Conservation (phyloP, 2,113 vertebrate genomes). For the Thalassoma bifasciatum region DNA sequence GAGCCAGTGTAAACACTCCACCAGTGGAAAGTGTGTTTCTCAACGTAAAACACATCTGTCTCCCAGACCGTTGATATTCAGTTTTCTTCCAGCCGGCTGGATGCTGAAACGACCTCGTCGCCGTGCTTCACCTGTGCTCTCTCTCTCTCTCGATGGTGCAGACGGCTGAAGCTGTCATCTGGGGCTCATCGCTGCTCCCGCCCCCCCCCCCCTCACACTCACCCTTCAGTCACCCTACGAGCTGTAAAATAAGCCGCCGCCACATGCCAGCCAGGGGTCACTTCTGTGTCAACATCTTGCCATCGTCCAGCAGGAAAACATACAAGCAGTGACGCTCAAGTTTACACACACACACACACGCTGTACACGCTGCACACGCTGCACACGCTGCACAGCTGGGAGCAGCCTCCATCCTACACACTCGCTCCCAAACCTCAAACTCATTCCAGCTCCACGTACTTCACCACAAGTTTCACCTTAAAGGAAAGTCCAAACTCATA, state of each 20-base stretch:
- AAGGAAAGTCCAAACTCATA: slow-evolving; percentile 33
- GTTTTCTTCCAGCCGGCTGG: slow-evolving; percentile 29
- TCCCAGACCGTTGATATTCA: slow-evolving; percentile 51
- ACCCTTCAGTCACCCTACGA: slow-evolving; percentile 51
- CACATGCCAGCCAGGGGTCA: slow-evolving; percentile 65
- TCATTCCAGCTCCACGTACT: slow-evolving; percentile 27
- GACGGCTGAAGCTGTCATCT: slow-evolving; percentile 25
- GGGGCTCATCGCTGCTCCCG: slow-evolving; percentile 28
- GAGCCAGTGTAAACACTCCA: slow-evolving; percentile 71
- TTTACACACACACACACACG: too few species aligned
- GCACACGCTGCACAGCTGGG: neutral
- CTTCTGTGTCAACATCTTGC: slow-evolving; percentile 52
- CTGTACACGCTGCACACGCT: too few species aligned
- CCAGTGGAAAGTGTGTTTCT: slow-evolving; percentile 59
- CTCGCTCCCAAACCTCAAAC: slow-evolving; percentile 14
- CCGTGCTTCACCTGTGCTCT: too few species aligned
- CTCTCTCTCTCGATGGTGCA: slow-evolving; percentile 38
- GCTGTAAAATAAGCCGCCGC: slow-evolving; percentile 63
- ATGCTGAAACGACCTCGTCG: slow-evolving; percentile 51
- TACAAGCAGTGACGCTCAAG: slow-evolving; percentile 3
- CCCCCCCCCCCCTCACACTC: slow-evolving; percentile 38
- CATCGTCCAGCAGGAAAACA: slow-evolving; percentile 31
- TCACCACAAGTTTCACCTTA: slow-evolving; percentile 50
- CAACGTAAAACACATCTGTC: slow-evolving; percentile 72
- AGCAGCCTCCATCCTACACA: slow-evolving; percentile 3